A percentile compares a stretch with the other conserved stretches of the same genome.
phyloP scores from a whole-genome alignment of 2,888 invertebrate species.

The Molorchus minor region DNA sequence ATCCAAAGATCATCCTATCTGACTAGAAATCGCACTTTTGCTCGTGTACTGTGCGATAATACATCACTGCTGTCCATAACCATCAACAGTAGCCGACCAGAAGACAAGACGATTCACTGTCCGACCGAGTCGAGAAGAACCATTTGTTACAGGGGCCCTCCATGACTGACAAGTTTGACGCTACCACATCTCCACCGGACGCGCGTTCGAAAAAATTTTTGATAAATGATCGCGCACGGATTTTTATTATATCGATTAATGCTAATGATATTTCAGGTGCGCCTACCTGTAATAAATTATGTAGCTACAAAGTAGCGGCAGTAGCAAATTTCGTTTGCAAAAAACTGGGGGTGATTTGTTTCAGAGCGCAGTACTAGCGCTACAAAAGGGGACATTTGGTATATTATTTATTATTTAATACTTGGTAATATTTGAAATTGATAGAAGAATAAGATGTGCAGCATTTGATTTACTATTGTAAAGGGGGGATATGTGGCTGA shows the following conservation, averaged over 20 bases:
- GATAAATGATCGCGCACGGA: slow-evolving; percentile 39
- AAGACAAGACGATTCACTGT: slow-evolving; percentile 45
- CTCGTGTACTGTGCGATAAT: slow-evolving; percentile 33
- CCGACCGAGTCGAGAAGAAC: slow-evolving; percentile 36
- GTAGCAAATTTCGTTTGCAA: background rate
- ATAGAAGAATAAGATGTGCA: too few relatives aligned
- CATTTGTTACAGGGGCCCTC: slow-evolving; percentile 45
- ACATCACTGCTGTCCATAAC: slow-evolving; percentile 46
- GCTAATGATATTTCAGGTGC: slow-evolving; percentile 34
- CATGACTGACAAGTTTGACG: slow-evolving; percentile 54
- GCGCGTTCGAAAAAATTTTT: slow-evolving; percentile 35
- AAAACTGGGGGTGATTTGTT: background rate
- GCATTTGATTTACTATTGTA: too few relatives aligned
- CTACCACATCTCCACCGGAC: slow-evolving; percentile 45
- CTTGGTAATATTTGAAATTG: too few relatives aligned
- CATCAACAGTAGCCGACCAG: slow-evolving; percentile 45
- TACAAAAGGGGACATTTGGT: too few relatives aligned
- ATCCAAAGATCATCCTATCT: too few relatives aligned
- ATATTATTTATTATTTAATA: too few relatives aligned
- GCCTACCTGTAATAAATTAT: slow-evolving; percentile 25
- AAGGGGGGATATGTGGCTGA: too few relatives aligned
- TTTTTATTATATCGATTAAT: slow-evolving; percentile 34
- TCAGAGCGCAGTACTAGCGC: background rate
- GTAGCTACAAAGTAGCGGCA: slow-evolving; percentile 2
- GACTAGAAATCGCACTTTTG: slow-evolving; percentile 30